Evolutionary conservation across 2,113 vertebrate genomes (phyloP).

Genomic region (Antechinus stuartii): DNA sequence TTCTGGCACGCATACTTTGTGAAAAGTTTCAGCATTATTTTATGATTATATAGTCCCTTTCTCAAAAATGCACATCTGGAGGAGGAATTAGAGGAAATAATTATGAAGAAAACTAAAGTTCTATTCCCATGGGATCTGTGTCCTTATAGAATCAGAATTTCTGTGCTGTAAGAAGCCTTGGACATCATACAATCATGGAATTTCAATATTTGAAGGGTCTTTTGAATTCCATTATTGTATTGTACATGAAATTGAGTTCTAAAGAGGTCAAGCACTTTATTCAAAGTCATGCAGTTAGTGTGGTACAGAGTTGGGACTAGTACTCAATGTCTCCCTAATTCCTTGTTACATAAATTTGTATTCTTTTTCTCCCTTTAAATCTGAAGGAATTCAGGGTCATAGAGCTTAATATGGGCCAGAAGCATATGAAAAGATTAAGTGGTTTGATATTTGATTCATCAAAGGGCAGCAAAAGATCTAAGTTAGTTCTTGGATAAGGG

Average conservation of each 20-base stretch:
- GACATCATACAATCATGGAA: background rate
- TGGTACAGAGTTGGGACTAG: background rate
- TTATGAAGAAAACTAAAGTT: background rate
- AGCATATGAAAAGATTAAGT: background rate
- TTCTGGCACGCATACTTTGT: background rate
- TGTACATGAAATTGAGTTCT: background rate
- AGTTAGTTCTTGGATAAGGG: background rate
- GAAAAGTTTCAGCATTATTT: background rate
- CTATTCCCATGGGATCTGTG: background rate
- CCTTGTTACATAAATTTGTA: no score
- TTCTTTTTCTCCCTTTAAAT: no score
- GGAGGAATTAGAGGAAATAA: conserved; percentile 19
- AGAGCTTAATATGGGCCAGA: background rate
- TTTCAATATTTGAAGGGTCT: background rate
- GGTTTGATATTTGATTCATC: background rate
- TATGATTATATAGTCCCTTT: background rate
- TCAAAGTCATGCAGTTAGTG: background rate
- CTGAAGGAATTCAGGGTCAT: background rate
- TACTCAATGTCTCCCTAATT: no score
- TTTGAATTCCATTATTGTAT: background rate
- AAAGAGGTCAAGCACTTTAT: background rate
- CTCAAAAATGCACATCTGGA: conserved; percentile 3
- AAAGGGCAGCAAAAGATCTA: background rate
- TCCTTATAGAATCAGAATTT: background rate
- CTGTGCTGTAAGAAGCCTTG: background rate